phyloP scores from a whole-genome alignment of 2,888 invertebrate species.

The Mimumesa dahlbomi region DNA sequence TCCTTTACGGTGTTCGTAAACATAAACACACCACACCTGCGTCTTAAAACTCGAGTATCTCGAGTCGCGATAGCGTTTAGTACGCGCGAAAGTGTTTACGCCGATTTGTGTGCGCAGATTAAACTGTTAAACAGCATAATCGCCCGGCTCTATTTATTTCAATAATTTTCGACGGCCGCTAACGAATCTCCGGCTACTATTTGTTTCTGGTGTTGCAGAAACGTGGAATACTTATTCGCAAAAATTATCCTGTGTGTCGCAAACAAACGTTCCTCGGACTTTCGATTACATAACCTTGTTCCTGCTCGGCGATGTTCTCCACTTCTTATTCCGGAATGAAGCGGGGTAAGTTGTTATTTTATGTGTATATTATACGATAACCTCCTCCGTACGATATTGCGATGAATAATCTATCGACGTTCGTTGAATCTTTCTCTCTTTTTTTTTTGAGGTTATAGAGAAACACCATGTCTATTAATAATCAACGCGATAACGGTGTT shows the following conservation, averaged over 20 bases:
- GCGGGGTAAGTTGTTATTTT: not conserved
- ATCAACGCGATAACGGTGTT: slow-evolving; percentile 11
- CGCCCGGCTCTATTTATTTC: too few species aligned
- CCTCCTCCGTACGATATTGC: not conserved
- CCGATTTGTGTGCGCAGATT: not conserved
- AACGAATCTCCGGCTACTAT: too few species aligned
- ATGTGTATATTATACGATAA: not conserved
- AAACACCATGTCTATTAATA: slow-evolving; percentile 17
- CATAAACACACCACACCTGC: not conserved
- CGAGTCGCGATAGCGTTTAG: too few species aligned
- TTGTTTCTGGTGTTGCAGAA: too few species aligned
- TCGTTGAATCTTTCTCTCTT: not conserved
- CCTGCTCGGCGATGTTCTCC: not conserved
- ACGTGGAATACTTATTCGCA: too few species aligned
- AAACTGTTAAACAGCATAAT: too few species aligned
- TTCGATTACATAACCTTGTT: too few species aligned
- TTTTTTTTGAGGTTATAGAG: slow-evolving; percentile 1
- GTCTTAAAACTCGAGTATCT: not conserved
- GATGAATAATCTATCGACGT: not conserved
- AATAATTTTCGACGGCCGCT: too few species aligned
- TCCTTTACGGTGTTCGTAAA: not conserved
- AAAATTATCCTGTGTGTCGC: too few species aligned
- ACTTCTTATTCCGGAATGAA: not conserved
- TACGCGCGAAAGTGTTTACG: not conserved
- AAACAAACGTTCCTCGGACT: not conserved